These are phyloP conservation scores for Cyclura pinguis DNA, from an alignment of 2,797 vertebrate genomes.

Conservation along the genomic window DNA sequence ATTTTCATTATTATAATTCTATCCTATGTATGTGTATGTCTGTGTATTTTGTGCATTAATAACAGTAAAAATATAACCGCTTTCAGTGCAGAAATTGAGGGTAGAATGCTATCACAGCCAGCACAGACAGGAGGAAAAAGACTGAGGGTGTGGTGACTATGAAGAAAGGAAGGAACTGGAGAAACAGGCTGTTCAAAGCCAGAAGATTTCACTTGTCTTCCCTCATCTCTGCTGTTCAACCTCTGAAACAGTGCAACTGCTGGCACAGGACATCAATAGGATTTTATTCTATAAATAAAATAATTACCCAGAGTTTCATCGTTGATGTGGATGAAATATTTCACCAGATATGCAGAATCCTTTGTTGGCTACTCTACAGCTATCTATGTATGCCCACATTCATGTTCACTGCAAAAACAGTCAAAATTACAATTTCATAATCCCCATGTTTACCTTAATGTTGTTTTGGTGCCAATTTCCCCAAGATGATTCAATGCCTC, in stretches of 20 bases:
- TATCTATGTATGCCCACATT: background rate
- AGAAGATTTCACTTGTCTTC: too few relatives aligned
- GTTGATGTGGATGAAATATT: background rate
- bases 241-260: too few relatives aligned
- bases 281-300: background rate
- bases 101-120: too few relatives aligned
- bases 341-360: background rate
- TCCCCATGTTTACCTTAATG: conserved; percentile 87
- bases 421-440: background rate
- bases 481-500: conserved; percentile 93
- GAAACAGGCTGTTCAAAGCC: too few relatives aligned
- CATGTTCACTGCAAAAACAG: background rate
- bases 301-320: background rate
- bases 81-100: background rate
- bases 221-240: too few relatives aligned
- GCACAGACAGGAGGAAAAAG: background rate
- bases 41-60: background rate
- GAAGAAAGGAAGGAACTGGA: too few relatives aligned
- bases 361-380: background rate
- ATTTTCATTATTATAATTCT: background rate
- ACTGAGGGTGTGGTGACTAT: background rate
- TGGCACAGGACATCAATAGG: too few relatives aligned
- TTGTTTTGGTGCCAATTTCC: conserved; percentile 97
- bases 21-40: background rate
- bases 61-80: background rate